A percentile compares a stretch with the other conserved stretches of the same genome.
phyloP scores from a whole-genome alignment of 2,888 invertebrate genomes.

The Cheilosia scutellata region DNA sequence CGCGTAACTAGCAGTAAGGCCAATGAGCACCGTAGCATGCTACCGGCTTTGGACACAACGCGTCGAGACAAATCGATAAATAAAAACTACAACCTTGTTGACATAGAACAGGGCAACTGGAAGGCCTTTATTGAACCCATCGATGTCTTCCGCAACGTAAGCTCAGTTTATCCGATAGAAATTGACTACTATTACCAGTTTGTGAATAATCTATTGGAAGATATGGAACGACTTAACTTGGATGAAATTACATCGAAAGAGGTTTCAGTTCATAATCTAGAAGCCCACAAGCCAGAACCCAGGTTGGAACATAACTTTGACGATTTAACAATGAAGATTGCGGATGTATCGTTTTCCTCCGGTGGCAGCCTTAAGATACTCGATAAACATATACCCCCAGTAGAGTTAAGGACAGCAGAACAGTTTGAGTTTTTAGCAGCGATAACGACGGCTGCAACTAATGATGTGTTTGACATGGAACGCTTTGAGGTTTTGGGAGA shows the following conservation, averaged over 20 bases:
- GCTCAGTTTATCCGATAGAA: conserved; percentile 87
- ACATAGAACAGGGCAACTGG: conserved; percentile 78
- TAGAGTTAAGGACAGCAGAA: conserved; percentile 78
- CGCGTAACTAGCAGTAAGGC: conserved; percentile 79
- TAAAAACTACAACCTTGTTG: conserved; percentile 26
- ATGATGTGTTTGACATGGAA: conserved; percentile 91
- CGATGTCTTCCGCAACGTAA: conserved; percentile 87
- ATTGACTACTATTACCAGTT: conserved; percentile 89
- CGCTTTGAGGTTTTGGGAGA: conserved; percentile 94
- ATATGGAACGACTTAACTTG: conserved; percentile 75
- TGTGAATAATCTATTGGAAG: conserved; percentile 80
- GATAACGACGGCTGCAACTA: conserved; percentile 88
- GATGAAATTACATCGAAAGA: conserved; percentile 48
- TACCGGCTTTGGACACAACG: conserved; percentile 79
- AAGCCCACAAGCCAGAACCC: conserved; percentile 46
- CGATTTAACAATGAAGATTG: conserved; percentile 15
- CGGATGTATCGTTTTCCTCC: conserved; percentile 66
- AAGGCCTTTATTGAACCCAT: conserved; percentile 86
- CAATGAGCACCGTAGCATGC: conserved; percentile 77
- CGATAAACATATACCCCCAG: conserved; percentile 70
- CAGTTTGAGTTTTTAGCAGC: conserved; percentile 85
- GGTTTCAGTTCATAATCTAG: conserved; percentile 11
- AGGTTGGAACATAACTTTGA: background rate
- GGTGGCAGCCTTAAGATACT: conserved; percentile 77
- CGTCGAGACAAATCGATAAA: conserved; percentile 35